Percentiles rank a stretch among this genome's conserved stretches.
Evolutionary conservation across 1,140 invertebrate species (phyloP).

Genomic region (Lordiphosa collinella): DNA sequence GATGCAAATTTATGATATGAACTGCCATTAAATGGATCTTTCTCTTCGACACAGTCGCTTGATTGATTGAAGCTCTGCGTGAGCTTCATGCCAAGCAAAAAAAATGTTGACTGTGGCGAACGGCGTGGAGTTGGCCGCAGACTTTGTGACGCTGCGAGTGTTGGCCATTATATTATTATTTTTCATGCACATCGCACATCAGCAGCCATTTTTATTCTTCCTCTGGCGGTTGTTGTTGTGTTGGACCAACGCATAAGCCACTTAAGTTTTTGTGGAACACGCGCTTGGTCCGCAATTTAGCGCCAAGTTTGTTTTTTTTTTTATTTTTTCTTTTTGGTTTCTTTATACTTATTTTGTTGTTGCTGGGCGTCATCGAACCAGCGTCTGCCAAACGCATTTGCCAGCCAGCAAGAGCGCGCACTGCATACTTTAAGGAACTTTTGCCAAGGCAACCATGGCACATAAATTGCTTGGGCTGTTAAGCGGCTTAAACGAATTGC

Average conservation of each 20-base stretch:
- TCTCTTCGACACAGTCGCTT: slow-evolving; percentile 10
- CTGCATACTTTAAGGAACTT: slow-evolving; percentile 70
- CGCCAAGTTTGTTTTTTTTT: no score
- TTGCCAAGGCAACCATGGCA: slow-evolving; percentile 53
- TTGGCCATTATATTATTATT: slow-evolving; percentile 55
- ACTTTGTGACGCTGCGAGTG: slow-evolving; percentile 56
- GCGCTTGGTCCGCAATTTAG: slow-evolving; percentile 73
- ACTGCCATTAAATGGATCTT: slow-evolving; percentile 57
- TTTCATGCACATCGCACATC: slow-evolving; percentile 64
- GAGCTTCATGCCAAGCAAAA: slow-evolving; percentile 45
- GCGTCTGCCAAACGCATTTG: slow-evolving; percentile 68
- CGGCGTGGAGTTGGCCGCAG: slow-evolving; percentile 56
- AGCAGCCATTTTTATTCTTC: slow-evolving; percentile 29
- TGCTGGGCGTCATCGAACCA: slow-evolving; percentile 67
- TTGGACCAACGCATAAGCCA: slow-evolving; percentile 70
- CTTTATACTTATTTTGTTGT: background rate
- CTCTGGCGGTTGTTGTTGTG: background rate
- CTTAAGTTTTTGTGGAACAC: slow-evolving; percentile 75
- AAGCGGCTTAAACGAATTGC: slow-evolving; percentile 75
- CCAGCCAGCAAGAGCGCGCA: background rate
- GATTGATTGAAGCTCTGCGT: slow-evolving; percentile 68
- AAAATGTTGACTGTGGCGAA: slow-evolving; percentile 3
- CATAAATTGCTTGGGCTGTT: slow-evolving; percentile 71
- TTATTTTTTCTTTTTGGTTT: slow-evolving; percentile 24
- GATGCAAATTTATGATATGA: slow-evolving; percentile 72